These are phyloP conservation scores for Brachionus plicatilis DNA, from an alignment of 1,140 invertebrate genomes.

Conservation along the genomic window DNA sequence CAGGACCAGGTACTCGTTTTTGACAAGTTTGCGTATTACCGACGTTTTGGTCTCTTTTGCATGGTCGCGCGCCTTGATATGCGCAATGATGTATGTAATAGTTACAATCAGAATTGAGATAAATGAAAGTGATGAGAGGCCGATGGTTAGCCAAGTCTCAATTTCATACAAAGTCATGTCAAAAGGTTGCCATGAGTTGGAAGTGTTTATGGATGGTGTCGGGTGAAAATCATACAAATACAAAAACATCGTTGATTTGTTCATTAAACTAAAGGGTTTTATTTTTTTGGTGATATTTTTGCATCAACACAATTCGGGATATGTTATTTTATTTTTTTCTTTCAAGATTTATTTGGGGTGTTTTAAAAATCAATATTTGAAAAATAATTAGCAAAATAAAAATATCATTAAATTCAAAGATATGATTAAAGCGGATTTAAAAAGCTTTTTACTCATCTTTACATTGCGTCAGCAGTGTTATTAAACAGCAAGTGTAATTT, in stretches of 20 bases:
- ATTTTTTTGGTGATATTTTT: too few relatives aligned
- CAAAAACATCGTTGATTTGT: neutral
- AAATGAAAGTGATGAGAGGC: neutral
- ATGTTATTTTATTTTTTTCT: too few relatives aligned
- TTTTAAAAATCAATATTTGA: too few relatives aligned
- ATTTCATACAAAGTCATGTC: neutral
- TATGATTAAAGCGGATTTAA: neutral
- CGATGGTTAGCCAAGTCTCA: slow-evolving; percentile 8
- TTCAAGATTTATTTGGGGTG: too few relatives aligned
- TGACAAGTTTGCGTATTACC: neutral
- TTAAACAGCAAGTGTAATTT: neutral
- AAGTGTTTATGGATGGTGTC: neutral
- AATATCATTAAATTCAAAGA: neutral
- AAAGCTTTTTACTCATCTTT: neutral
- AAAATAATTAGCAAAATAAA: neutral
- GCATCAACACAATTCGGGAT: too few relatives aligned
- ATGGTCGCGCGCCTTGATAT: neutral
- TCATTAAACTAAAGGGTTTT: neutral
- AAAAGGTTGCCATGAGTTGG: neutral
- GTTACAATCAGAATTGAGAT: neutral
- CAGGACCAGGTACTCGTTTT: slow-evolving; percentile 25
- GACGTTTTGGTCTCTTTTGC: neutral
- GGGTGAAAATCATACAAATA: neutral
- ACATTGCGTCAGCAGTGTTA: neutral
- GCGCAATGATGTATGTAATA: neutral